A percentile compares a stretch with the other conserved stretches of the same genome.
phyloP scores from a whole-genome alignment of 1,140 invertebrate genomes.

The Diuraphis noxia region DNA sequence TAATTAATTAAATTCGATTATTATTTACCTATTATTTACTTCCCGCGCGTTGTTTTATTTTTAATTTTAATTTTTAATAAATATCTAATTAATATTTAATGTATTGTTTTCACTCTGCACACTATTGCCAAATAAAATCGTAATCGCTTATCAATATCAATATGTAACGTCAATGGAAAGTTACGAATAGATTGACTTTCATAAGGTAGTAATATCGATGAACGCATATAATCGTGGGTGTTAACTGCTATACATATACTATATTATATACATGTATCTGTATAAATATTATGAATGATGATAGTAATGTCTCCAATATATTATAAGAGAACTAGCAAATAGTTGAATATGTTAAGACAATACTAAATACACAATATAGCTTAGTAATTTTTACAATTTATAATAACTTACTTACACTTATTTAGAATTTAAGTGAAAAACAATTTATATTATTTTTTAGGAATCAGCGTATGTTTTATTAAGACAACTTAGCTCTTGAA shows the following conservation, averaged over 20 bases:
- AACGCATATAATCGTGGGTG: not conserved
- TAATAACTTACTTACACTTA: not conserved
- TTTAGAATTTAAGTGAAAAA: not conserved
- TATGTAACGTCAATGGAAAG: slow-evolving; percentile 42
- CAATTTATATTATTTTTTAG: not conserved
- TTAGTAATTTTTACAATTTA: not conserved
- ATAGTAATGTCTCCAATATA: not conserved
- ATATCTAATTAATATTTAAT: not conserved
- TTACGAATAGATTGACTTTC: slow-evolving; percentile 13
- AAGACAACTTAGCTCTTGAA: not conserved
- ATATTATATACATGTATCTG: not conserved
- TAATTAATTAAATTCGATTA: not conserved
- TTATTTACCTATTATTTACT: not conserved
- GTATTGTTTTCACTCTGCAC: not conserved
- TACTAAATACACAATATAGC: not conserved
- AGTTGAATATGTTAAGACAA: not conserved
- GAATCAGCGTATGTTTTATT: not conserved
- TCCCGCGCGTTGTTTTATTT: not conserved
- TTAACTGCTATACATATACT: not conserved
- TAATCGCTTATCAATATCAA: slow-evolving; percentile 37
- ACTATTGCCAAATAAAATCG: slow-evolving; percentile 2
- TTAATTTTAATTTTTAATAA: not conserved
- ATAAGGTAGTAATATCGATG: not conserved
- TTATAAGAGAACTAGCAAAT: not conserved
- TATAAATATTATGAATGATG: not conserved